These are phyloP conservation scores for human (Homo sapiens) DNA, from an alignment of 2,113 vertebrate genomes.

Conservation along the genomic window DNA sequence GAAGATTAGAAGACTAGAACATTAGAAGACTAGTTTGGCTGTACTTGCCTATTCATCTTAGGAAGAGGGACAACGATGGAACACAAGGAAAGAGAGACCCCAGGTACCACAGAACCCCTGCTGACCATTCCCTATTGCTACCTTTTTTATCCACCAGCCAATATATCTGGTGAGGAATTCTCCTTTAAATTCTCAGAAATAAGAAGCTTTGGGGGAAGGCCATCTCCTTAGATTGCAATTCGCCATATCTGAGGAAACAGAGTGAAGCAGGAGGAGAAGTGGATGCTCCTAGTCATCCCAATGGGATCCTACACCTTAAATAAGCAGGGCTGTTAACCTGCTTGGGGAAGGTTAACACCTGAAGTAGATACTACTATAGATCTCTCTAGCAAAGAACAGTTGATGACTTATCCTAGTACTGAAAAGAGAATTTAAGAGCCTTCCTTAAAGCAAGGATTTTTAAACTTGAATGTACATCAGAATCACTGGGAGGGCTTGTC, in stretches of 20 bases:
- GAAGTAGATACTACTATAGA: no score
- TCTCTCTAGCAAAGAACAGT: not conserved
- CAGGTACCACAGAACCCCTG: not conserved
- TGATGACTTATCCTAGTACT: not conserved
- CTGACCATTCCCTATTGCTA: rapidly evolving
- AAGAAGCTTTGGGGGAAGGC: not conserved
- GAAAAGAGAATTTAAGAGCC: not conserved
- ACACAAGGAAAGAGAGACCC: not conserved
- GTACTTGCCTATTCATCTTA: not conserved
- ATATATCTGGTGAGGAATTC: no score
- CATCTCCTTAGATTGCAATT: not conserved
- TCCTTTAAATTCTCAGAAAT: not conserved
- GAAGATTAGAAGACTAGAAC: not conserved
- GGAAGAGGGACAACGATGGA: not conserved
- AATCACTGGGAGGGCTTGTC: not conserved
- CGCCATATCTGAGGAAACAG: not conserved
- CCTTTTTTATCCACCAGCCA: not conserved
- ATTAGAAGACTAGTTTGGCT: not conserved
- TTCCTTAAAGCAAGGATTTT: not conserved
- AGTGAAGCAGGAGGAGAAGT: not conserved
- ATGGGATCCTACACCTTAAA: not conserved
- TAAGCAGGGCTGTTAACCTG: not conserved
- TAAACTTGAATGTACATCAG: not conserved
- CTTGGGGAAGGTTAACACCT: not conserved
- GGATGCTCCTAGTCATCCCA: not conserved